Conservation (phyloP, 2,888 invertebrate genomes). For the Volucella inanis region DNA sequence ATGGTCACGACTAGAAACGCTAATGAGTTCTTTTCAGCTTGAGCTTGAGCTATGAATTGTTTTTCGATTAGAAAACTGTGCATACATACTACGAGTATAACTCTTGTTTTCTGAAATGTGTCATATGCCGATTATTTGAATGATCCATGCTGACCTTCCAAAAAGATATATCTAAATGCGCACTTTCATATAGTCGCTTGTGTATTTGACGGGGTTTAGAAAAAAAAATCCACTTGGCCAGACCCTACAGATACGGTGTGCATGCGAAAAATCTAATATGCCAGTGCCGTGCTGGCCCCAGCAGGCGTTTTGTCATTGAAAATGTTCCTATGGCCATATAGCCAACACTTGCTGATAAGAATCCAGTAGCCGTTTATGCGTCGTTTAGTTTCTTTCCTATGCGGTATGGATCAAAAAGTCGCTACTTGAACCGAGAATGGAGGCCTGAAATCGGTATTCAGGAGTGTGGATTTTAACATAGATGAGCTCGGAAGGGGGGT, state of each 20-base stretch:
- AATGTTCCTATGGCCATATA: constrained; percentile 26
- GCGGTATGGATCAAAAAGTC: constrained; percentile 34
- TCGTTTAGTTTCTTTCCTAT: background rate
- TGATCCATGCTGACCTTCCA: constrained; percentile 48
- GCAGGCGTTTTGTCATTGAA: constrained; percentile 29
- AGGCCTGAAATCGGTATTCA: too few relatives aligned
- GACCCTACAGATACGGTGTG: constrained; percentile 30
- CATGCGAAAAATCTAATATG: constrained; percentile 48
- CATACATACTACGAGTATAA: too few relatives aligned
- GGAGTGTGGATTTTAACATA: too few relatives aligned
- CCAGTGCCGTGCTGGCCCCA: background rate
- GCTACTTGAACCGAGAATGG: too few relatives aligned
- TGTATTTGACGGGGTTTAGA: too few relatives aligned
- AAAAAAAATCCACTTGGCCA: constrained; percentile 6
- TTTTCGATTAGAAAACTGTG: too few relatives aligned
- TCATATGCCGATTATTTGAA: constrained; percentile 19
- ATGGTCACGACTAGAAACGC: constrained; percentile 20
- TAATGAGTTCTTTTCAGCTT: constrained; percentile 22
- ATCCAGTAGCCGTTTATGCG: constrained; percentile 31
- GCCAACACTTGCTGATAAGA: constrained; percentile 27
- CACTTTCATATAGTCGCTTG: background rate
- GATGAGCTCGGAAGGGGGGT: too few relatives aligned
- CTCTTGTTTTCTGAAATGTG: background rate
- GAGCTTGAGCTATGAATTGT: too few relatives aligned
- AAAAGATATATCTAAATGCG: constrained; percentile 27